Evolutionary conservation across 1,140 invertebrate species (phyloP), one percentile per base, ranked within the genome.

Genomic region (Drosophila subobscura): DNA sequence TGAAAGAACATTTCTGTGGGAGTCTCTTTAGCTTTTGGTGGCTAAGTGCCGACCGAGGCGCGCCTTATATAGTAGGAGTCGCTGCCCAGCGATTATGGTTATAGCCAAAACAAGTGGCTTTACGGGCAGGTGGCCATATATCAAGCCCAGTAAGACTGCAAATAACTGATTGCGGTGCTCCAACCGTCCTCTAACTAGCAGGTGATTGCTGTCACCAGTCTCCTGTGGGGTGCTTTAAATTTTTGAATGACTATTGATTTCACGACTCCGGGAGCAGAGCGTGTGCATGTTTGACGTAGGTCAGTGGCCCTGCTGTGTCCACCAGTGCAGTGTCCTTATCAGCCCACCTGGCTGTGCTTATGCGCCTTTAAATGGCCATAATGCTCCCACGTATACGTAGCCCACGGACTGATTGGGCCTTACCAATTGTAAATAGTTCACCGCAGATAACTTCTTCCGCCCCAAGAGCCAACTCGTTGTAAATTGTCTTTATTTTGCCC

Each of bases 341-440:
- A 52, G 61, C 60, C 67, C 65, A 52, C 47, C 60, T 52, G 33
- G 33, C 10, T 37, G 33, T 53, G 60, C 37, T 66, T 66, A 40
- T 63, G 46, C 61, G 61, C 54, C 65, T 23, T 20, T 20, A 37
- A 10, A 14, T n/a, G 63, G 49, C 42, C 29, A 40, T 67, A 68
- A 47, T 54, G 47, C 58, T 55, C 7, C 0, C 41, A 27, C 22
- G 33, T 22, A 10, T 22, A n/a, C 14, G 0, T 5, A 29, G 14
- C n/a, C 20, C 33, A 12, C 33, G 33, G 33, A 37, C 12, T 22
- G 23, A 0, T 37, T 42, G 63, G 77, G 56, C 47, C 47, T 74
- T 79, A 25, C 70, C 68, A 58, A 56, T 61, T 58, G 63, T 79
- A 79, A 79, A 79, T 63, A 63, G 60, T 70, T 55, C 47, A 53